Conservation (phyloP, 64 coral and sea anemone species). For the Pachyseris speciosa region DNA sequence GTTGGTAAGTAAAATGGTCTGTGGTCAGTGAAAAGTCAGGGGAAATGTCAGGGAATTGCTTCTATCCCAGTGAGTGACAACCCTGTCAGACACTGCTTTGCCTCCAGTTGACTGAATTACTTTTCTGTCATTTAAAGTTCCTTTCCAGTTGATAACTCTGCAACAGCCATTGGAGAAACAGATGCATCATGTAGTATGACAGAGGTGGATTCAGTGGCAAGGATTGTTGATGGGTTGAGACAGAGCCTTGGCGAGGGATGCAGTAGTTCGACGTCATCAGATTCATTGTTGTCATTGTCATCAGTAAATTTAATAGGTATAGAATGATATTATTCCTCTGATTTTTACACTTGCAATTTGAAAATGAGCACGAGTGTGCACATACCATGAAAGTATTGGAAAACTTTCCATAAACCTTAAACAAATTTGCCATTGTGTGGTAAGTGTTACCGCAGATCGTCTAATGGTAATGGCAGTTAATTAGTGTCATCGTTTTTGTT, state of each 20-base stretch:
- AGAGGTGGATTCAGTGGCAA: neutral
- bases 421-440: no score
- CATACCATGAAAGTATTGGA: no score
- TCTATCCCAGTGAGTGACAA: no score
- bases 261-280: neutral
- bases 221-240: neutral
- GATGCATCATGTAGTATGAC: neutral
- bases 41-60: no score
- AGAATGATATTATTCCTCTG: neutral
- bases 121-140: neutral
- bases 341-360: no score
- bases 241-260: neutral
- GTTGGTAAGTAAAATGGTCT: no score
- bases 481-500: neutral
- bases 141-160: neutral
- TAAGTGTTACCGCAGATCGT: no score
- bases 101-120: neutral
- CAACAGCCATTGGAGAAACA: neutral
- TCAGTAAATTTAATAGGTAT: slow-evolving; percentile 21
- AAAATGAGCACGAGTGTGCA: no score
- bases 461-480: neutral
- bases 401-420: no score
- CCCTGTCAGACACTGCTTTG: no score
- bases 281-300: neutral
- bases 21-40: no score